phyloP scores from a whole-genome alignment of 2,888 invertebrate genomes.

The Cataglyphis cursor region DNA sequence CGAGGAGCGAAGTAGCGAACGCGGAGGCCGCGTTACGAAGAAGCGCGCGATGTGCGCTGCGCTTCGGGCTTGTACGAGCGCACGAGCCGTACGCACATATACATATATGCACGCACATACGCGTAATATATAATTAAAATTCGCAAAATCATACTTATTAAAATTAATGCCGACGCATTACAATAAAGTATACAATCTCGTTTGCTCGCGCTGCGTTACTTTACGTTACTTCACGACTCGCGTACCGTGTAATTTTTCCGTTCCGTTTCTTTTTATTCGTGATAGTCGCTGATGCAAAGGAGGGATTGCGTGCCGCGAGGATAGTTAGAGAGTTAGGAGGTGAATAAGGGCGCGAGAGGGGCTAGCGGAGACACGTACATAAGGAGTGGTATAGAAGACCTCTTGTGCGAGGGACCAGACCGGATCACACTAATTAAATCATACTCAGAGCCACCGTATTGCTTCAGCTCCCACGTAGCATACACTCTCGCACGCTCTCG shows the following conservation, averaged over 20 bases:
- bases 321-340: slow-evolving; percentile 65
- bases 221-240: slow-evolving; percentile 63
- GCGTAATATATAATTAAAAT: slow-evolving; percentile 53
- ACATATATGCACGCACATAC: background rate
- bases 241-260: slow-evolving; percentile 63
- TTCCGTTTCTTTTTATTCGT: slow-evolving; percentile 57
- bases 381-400: slow-evolving; percentile 64
- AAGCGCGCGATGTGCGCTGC: background rate
- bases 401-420: slow-evolving; percentile 63
- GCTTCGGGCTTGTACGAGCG: slow-evolving; percentile 5
- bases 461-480: slow-evolving; percentile 38
- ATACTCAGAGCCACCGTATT: slow-evolving; percentile 69
- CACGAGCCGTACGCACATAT: slow-evolving; percentile 9
- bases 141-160: slow-evolving; percentile 46
- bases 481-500: slow-evolving; percentile 11
- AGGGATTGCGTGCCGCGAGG: slow-evolving; percentile 72
- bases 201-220: slow-evolving; percentile 60
- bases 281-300: slow-evolving; percentile 65
- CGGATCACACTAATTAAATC: slow-evolving; percentile 77
- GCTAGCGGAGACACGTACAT: slow-evolving; percentile 66
- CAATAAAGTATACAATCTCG: slow-evolving; percentile 57
- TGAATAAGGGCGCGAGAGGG: slow-evolving; percentile 54
- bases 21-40: slow-evolving; percentile 21
- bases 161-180: slow-evolving; percentile 63
- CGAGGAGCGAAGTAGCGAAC: slow-evolving; percentile 23